Evolutionary conservation across 2,888 invertebrate species (phyloP).

Genomic region (Agrotis segetum): DNA sequence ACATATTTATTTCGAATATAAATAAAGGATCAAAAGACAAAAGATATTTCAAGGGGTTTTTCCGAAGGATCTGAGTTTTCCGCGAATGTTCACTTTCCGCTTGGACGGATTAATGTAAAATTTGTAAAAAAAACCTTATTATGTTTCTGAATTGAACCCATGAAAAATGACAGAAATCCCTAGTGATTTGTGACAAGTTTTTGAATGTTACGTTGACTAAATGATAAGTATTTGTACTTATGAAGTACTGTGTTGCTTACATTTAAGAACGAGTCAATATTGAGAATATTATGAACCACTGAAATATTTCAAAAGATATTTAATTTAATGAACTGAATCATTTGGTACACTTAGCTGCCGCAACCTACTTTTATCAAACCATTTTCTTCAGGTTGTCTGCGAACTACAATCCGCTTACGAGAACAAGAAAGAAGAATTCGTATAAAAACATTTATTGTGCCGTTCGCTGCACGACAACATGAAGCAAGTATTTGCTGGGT

Average conservation of each 20-base stretch:
- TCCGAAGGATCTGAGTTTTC: background rate
- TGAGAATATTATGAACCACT: background rate
- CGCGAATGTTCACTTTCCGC: constrained; percentile 12
- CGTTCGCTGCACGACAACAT: constrained; percentile 40
- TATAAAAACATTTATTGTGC: constrained; percentile 50
- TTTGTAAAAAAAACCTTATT: background rate
- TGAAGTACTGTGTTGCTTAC: background rate
- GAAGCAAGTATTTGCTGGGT: constrained; percentile 48
- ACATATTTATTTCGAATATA: constrained; percentile 28
- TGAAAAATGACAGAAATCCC: background rate
- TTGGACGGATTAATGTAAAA: constrained; percentile 3
- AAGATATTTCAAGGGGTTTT: constrained; percentile 26
- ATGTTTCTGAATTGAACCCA: background rate
- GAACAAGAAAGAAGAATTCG: constrained; percentile 38
- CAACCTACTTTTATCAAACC: background rate
- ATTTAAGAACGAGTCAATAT: background rate
- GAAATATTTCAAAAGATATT: background rate
- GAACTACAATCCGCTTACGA: constrained; percentile 34
- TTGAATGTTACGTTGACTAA: too few species aligned
- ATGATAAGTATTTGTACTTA: background rate
- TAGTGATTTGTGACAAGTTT: background rate
- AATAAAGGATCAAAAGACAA: constrained; percentile 26
- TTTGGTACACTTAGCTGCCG: background rate
- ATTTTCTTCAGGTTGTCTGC: constrained; percentile 6
- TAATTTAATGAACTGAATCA: background rate